Conservation (phyloP, 1,140 invertebrate species). For the Panulirus ornatus region DNA sequence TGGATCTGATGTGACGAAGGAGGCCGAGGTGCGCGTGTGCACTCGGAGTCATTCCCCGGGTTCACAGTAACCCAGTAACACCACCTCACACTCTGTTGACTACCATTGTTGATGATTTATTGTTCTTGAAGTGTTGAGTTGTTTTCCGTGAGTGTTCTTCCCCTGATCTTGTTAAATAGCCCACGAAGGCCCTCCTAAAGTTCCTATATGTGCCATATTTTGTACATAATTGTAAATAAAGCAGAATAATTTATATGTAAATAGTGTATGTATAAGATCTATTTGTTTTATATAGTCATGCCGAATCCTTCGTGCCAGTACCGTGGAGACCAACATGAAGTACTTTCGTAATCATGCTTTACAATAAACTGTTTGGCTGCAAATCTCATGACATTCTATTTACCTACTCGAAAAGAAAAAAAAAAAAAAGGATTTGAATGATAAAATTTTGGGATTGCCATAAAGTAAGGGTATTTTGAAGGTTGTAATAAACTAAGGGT, state of each 20-base stretch:
- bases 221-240: conserved; percentile 68
- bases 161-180: background rate
- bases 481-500: no score
- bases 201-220: conserved; percentile 72
- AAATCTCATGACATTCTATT: background rate
- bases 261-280: conserved; percentile 57
- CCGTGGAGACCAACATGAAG: conserved; percentile 15
- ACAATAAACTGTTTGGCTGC: conserved; percentile 57
- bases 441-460: no score
- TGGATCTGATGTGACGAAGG: no score
- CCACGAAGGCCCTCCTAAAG: conserved; percentile 52
- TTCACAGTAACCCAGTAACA: no score
- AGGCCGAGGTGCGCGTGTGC: no score
- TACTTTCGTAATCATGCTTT: conserved; percentile 44
- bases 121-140: background rate
- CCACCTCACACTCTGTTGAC: no score
- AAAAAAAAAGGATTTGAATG: no score
- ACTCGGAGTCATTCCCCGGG: no score
- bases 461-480: no score
- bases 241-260: conserved; percentile 72
- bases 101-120: background rate
- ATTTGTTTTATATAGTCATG: conserved; percentile 3
- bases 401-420: no score
- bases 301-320: conserved; percentile 51
- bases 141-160: background rate